Evolutionary conservation across 2,113 vertebrate species (phyloP).

Genomic region (Ciconia stormi): DNA sequence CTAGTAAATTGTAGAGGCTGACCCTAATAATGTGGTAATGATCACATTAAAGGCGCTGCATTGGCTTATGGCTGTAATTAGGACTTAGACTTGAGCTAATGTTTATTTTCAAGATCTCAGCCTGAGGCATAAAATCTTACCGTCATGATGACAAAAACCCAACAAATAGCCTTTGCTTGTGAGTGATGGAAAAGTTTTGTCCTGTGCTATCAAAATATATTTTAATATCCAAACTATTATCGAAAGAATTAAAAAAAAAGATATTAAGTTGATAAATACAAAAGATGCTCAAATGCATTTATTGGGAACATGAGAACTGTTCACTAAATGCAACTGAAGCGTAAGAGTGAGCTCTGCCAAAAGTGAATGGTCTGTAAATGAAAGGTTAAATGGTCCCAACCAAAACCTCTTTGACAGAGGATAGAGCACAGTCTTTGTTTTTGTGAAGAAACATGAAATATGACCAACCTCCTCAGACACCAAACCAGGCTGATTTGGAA

Average conservation of each 20-base stretch:
- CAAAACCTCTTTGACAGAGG: neutral
- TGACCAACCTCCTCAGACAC: neutral
- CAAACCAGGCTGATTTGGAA: neutral
- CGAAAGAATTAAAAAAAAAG: too few species aligned
- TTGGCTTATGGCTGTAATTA: neutral
- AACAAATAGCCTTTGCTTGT: neutral
- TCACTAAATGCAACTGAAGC: neutral
- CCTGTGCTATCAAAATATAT: neutral
- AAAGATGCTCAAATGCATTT: neutral
- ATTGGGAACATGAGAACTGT: neutral
- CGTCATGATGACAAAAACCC: fast-evolving
- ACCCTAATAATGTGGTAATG: neutral
- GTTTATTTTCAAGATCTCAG: neutral
- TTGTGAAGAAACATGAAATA: neutral
- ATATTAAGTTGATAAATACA: neutral
- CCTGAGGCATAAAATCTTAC: neutral
- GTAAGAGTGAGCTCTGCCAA: neutral
- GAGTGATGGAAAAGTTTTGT: neutral
- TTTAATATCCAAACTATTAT: neutral
- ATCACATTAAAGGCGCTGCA: neutral
- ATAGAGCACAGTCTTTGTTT: neutral
- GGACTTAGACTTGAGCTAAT: neutral
- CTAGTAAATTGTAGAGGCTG: neutral
- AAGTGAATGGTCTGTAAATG: neutral
- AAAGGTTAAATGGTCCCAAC: neutral